Evolutionary conservation across 2,797 vertebrate species (phyloP).

Genomic region (Lemur catta): DNA sequence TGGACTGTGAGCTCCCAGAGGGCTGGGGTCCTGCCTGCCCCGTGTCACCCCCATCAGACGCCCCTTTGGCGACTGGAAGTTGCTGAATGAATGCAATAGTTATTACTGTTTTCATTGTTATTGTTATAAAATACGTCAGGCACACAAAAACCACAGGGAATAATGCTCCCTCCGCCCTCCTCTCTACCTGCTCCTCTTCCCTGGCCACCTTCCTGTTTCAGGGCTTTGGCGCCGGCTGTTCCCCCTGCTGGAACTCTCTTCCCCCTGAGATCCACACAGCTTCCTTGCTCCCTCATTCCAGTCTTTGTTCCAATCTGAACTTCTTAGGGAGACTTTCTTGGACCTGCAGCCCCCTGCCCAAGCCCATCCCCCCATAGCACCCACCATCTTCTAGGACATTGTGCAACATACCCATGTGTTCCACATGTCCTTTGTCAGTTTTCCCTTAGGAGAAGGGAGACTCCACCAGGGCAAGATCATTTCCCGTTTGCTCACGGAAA

Average conservation of each 20-base stretch:
- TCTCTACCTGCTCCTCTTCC: background rate
- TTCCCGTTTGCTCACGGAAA: background rate
- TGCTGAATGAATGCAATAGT: background rate
- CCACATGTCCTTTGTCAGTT: background rate
- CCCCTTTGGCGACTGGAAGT: too few species aligned
- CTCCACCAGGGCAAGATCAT: background rate
- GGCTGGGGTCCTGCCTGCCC: background rate
- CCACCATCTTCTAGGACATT: too few species aligned
- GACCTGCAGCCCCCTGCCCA: background rate
- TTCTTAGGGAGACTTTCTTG: background rate
- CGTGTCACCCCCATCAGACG: accelerated
- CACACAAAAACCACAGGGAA: background rate
- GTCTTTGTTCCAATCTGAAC: background rate
- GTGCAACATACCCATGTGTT: accelerated
- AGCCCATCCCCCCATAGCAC: accelerated
- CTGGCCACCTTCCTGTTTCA: accelerated
- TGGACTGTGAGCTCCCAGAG: background rate
- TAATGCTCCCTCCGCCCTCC: background rate
- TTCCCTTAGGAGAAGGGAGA: background rate
- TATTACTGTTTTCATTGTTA: background rate
- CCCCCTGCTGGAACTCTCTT: background rate
- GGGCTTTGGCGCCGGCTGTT: background rate
- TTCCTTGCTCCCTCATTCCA: background rate
- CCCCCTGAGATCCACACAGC: too few species aligned
- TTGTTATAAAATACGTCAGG: background rate